phyloP scores from a whole-genome alignment of 2,113 vertebrate species.

The Dendrocopos noguchii region DNA sequence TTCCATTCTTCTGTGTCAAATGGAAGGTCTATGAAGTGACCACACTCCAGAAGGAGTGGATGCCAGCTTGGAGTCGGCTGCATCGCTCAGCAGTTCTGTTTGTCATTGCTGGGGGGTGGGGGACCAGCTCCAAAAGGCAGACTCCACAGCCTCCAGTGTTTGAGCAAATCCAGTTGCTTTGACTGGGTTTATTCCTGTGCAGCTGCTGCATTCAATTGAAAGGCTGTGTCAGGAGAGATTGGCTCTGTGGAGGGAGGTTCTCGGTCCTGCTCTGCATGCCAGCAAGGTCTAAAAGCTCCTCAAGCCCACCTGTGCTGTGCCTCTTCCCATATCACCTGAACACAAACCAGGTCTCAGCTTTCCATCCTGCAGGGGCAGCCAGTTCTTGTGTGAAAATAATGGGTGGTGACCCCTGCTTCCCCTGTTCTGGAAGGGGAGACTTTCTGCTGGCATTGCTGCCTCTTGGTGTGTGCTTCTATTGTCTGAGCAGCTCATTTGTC shows the following conservation, averaged over 20 bases:
- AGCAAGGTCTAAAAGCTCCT: background rate
- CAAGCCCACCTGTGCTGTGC: background rate
- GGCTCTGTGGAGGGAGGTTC: background rate
- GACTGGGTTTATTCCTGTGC: background rate
- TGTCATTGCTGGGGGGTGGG: background rate
- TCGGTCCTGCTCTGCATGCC: background rate
- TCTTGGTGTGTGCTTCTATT: background rate
- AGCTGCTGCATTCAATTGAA: background rate
- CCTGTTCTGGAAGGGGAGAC: background rate
- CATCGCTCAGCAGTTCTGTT: slow-evolving; percentile 22
- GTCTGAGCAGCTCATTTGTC: background rate
- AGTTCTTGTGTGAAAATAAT: background rate
- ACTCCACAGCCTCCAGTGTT: background rate
- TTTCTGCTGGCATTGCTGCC: background rate
- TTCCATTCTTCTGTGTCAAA: background rate
- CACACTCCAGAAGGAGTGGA: rapidly evolving
- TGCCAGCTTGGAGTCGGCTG: background rate
- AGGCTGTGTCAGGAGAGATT: slow-evolving; percentile 13
- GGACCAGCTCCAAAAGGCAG: background rate
- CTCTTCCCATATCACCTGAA: background rate
- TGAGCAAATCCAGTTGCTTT: slow-evolving; percentile 27
- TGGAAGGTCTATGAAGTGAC: background rate
- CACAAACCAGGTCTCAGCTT: background rate
- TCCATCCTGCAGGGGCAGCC: background rate
- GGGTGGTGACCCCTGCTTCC: background rate